These are phyloP conservation scores for Micoletzkya japonica DNA, from an alignment of 2,888 invertebrate species.

Conservation along the genomic window DNA sequence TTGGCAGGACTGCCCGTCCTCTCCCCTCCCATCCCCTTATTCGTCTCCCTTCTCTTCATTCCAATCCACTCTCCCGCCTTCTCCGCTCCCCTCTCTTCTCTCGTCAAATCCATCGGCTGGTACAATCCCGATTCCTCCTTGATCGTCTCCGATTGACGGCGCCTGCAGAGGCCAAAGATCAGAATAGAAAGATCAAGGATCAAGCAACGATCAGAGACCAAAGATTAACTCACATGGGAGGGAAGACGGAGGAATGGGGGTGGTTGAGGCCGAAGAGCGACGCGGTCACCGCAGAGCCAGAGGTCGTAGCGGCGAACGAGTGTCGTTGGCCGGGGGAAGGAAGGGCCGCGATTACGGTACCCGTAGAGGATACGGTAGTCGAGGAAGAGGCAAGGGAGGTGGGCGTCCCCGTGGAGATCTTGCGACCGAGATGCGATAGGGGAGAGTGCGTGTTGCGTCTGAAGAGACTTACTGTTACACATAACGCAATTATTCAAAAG, in stretches of 20 bases:
- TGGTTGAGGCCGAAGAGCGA: background rate
- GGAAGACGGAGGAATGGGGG: conserved; percentile 25
- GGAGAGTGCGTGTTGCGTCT: conserved; percentile 19
- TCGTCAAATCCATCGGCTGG: conserved; percentile 8
- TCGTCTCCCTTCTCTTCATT: conserved; percentile 7
- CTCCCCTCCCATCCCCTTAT: background rate
- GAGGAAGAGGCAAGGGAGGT: conserved; percentile 1
- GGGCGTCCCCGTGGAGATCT: conserved; percentile 8
- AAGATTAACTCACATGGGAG: conserved; percentile 22
- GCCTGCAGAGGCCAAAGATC: background rate
- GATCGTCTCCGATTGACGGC: conserved; percentile 26
- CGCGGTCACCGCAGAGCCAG: background rate
- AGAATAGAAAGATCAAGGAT: background rate
- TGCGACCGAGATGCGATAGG: conserved; percentile 7
- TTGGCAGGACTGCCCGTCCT: background rate
- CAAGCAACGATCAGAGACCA: background rate
- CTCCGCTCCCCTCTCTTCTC: background rate
- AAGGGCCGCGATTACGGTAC: background rate
- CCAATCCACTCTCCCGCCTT: background rate
- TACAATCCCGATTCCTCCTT: conserved; percentile 16
- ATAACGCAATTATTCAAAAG: no score
- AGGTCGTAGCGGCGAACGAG: background rate
- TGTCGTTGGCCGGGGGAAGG: conserved; percentile 1
- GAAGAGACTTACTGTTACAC: no score
- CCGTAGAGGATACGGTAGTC: background rate